A percentile compares a stretch with the other conserved stretches of the same genome.
These are phyloP conservation scores for Lepidocolaptes lacrymiger DNA, from an alignment of 2,797 vertebrate species.

Conservation along the genomic window DNA sequence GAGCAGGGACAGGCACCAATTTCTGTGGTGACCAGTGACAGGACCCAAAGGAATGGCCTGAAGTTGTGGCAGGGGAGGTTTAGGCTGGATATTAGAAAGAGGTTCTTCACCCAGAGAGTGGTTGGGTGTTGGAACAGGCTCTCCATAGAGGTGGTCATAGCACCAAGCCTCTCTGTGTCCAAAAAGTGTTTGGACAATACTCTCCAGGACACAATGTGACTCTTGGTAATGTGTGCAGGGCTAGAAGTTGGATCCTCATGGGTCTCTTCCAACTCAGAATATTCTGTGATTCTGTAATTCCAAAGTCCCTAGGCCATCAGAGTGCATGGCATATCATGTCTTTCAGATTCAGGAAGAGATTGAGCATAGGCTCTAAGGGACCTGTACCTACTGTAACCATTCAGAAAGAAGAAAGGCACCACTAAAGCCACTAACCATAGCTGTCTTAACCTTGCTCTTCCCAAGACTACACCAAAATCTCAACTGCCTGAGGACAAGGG, in stretches of 20 bases:
- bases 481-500: background rate
- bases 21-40: background rate
- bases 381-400: background rate
- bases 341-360: background rate
- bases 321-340: no score
- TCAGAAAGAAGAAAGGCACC: background rate
- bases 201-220: background rate
- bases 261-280: background rate
- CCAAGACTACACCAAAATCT: background rate
- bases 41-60: background rate
- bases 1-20: background rate
- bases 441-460: background rate
- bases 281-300: background rate
- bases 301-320: background rate
- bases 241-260: background rate
- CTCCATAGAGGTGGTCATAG: background rate
- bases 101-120: background rate
- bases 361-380: background rate
- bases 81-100: background rate
- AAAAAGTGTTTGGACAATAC: background rate
- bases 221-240: background rate
- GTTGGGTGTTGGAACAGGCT: background rate
- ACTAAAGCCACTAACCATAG: background rate
- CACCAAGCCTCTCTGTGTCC: background rate
- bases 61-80: background rate